Evolutionary conservation across 1,140 invertebrate species (phyloP).

Genomic region (Bombus balteatus): DNA sequence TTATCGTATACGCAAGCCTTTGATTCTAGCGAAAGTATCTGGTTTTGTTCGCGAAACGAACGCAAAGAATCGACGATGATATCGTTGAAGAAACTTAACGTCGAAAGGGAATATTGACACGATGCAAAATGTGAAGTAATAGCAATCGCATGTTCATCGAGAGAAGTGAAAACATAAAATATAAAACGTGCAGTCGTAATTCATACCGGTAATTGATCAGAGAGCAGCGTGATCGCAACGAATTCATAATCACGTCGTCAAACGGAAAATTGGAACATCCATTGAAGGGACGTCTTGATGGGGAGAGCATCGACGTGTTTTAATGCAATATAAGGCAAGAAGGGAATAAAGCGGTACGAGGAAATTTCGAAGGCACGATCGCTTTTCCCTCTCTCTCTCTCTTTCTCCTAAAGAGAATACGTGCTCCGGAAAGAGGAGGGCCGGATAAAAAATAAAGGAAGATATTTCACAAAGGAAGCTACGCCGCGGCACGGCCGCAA

Average conservation of each 20-base stretch:
- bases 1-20: not conserved
- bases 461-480: slow-evolving; percentile 63
- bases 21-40: not conserved
- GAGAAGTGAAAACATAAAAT: not conserved
- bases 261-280: not conserved
- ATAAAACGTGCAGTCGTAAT: too few relatives aligned
- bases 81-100: not conserved
- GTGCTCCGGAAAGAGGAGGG: not conserved
- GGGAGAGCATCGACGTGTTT: not conserved
- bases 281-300: not conserved
- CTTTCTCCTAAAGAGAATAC: not conserved
- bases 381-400: not conserved
- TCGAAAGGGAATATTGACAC: not conserved
- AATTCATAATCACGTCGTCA: not conserved
- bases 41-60: not conserved
- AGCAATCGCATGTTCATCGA: not conserved
- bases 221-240: not conserved
- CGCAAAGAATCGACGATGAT: not conserved
- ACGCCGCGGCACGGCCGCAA: slow-evolving; percentile 36
- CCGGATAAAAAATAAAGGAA: slow-evolving; percentile 27
- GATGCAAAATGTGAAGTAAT: not conserved
- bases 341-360: not conserved
- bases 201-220: too few relatives aligned
- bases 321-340: not conserved
- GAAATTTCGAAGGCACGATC: slow-evolving; percentile 7